Evolutionary conservation across 2,888 invertebrate genomes (phyloP).

Genomic region (Alloplasta piceator): DNA sequence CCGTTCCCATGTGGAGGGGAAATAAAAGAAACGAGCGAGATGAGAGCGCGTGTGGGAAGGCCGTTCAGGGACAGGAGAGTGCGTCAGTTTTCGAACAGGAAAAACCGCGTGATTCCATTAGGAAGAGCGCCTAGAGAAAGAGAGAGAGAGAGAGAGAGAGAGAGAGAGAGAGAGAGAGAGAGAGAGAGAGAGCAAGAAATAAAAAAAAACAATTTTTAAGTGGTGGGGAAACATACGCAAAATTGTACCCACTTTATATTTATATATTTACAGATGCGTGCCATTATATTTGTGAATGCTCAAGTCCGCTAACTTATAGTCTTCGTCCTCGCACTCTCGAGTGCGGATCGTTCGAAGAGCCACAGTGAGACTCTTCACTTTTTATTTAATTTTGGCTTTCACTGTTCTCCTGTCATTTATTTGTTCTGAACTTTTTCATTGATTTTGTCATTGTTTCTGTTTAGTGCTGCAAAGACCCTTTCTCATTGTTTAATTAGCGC

Average conservation of each 20-base stretch:
- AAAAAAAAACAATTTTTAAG: background rate
- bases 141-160: background rate
- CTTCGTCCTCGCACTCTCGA: conserved; percentile 52
- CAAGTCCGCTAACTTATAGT: conserved; percentile 46
- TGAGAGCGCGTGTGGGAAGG: conserved; percentile 36
- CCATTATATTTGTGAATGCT: conserved; percentile 55
- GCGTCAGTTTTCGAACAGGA: conserved; percentile 40
- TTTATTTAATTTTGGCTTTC: conserved; percentile 11
- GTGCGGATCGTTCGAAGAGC: conserved; percentile 59
- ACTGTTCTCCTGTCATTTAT: conserved; percentile 38
- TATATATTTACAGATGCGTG: conserved; percentile 19
- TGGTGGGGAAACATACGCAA: conserved; percentile 45
- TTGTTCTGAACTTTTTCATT: conserved; percentile 34
- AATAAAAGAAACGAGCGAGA: background rate
- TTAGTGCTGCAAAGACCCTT: conserved; percentile 5
- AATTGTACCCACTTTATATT: conserved; percentile 18
- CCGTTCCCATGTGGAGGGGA: conserved; percentile 10
- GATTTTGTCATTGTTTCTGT: background rate
- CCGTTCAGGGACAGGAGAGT: conserved; percentile 34
- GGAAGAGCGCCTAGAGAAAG: background rate
- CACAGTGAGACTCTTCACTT: conserved; percentile 42
- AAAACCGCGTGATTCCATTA: conserved; percentile 32
- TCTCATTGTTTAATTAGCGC: background rate
- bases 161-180: background rate
- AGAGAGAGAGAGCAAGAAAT: conserved; percentile 3